phyloP scores from a whole-genome alignment of 2,797 vertebrate genomes.

The Eulemur coronatus region DNA sequence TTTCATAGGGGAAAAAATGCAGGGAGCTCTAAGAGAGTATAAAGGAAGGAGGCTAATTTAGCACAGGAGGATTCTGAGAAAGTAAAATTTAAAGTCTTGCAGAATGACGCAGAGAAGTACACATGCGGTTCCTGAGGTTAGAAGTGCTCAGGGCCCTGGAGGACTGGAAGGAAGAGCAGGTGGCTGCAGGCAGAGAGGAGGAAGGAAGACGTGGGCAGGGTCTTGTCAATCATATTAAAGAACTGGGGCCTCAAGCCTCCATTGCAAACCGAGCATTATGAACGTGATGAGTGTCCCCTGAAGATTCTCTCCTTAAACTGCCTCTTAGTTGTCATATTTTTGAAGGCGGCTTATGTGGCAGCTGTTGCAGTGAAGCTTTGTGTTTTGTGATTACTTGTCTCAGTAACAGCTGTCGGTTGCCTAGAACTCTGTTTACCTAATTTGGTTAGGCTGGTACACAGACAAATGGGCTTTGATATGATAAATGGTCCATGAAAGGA shows the following conservation, averaged over 20 bases:
- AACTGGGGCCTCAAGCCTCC: background rate
- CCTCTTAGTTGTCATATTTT: background rate
- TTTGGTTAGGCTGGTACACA: constrained; percentile 51
- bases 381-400: constrained; percentile 55
- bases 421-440: constrained; percentile 62
- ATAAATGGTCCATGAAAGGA: constrained; percentile 59
- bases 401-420: constrained; percentile 34
- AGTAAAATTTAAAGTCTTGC: background rate
- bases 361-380: constrained; percentile 19
- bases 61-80: background rate
- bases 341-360: constrained; percentile 30
- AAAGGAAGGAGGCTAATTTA: background rate
- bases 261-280: background rate
- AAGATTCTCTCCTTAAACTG: background rate
- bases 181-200: background rate
- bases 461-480: constrained; percentile 67
- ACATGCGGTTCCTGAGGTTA: background rate
- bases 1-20: background rate
- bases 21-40: background rate
- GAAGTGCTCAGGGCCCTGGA: too few relatives aligned
- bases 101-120: too few relatives aligned
- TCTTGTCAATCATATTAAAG: background rate
- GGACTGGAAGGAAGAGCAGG: background rate
- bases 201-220: background rate
- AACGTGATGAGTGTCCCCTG: background rate